These are phyloP conservation scores for Isotomurus palustris DNA, from an alignment of 2,888 invertebrate species.

Conservation along the genomic window DNA sequence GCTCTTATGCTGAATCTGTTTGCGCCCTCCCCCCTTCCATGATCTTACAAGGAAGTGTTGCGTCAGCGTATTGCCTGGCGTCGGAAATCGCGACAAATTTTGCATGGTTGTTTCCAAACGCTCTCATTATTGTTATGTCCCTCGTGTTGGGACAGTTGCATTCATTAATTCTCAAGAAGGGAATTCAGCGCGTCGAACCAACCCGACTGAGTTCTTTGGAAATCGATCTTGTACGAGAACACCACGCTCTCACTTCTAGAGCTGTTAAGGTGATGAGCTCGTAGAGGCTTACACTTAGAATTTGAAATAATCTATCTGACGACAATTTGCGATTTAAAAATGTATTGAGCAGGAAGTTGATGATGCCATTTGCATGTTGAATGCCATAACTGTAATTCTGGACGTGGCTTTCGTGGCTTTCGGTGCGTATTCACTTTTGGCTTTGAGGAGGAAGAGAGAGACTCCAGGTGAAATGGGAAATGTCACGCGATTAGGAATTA, in stretches of 20 bases:
- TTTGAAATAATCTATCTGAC: neutral
- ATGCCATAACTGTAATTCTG: constrained; percentile 33
- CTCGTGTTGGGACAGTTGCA: constrained; percentile 35
- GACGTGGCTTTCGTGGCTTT: constrained; percentile 34
- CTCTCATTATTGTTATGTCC: constrained; percentile 35
- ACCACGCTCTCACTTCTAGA: constrained; percentile 39
- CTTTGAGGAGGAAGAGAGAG: constrained; percentile 23
- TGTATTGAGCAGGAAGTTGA: constrained; percentile 37
- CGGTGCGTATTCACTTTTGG: constrained; percentile 35
- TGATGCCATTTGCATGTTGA: constrained; percentile 32
- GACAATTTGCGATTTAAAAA: neutral
- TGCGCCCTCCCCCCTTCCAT: constrained; percentile 32
- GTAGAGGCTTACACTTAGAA: neutral
- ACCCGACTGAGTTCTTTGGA: constrained; percentile 31
- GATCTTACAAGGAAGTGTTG: constrained; percentile 31
- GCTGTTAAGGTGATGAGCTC: constrained; percentile 27
- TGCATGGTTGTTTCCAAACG: constrained; percentile 41
- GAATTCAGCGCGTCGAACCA: constrained; percentile 34
- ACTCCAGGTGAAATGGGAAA: constrained; percentile 14
- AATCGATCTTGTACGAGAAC: constrained; percentile 43
- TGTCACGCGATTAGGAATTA: constrained; percentile 27
- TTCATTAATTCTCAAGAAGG: constrained; percentile 25
- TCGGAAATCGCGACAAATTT: constrained; percentile 34
- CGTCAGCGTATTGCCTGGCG: constrained; percentile 35
- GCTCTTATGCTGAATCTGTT: constrained; percentile 21